Base-by-base conservation (phyloP, 1,140 invertebrate species). In the Aporrectodea caliginosa region DNA sequence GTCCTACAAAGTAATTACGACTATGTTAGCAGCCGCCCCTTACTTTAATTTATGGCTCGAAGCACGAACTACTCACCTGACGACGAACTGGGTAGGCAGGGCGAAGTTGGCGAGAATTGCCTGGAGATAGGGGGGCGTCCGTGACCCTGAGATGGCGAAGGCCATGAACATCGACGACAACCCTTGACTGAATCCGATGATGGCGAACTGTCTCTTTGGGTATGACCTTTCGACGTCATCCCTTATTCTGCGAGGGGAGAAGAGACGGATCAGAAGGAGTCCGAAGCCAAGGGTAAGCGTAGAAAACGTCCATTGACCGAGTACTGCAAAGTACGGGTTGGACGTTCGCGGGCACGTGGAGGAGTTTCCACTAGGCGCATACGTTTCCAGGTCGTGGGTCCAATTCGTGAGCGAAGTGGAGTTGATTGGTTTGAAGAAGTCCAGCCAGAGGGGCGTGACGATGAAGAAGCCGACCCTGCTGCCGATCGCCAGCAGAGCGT, bases 51-150 rank as follows among this genome's bases (percentile, higher is more conserved):
- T n/a, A n/a, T n/a, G n/a, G n/a, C n/a, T n/a, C n/a, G n/a, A n/a
- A n/a, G n/a, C n/a, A n/a, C n/a, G 58, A 16, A 69, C 27, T 69
- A 69, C 58, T 69, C 27, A 72, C 70, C 70, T 72, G 6, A 32
- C 32, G 6, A 27, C 27, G 27, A 72, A 72, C 70, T 72, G 70
- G 27, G 27, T 72, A 2, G 70, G 70, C 6, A 72, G 2, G 27
- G 14, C 32, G 31, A 6, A 72, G 31, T 72, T 72, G 70, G 27
- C n/a, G 14, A 72, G 31, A 32, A 72, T 72, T 32, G 70, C 70
- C 32, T 72, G 70, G 27, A 72, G 70, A 72, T 72, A 72, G n/a
- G 70, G 70, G 14, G 70, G 70, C n/a, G 70, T 72, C 14, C 70
- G 6, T 12, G 70, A 72, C 14, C 70, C 70, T 6, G 70, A 72